A percentile compares a stretch with the other conserved stretches of the same genome.
Conservation (phyloP, 2,888 invertebrate genomes). For the Boloria euphrosyne region DNA sequence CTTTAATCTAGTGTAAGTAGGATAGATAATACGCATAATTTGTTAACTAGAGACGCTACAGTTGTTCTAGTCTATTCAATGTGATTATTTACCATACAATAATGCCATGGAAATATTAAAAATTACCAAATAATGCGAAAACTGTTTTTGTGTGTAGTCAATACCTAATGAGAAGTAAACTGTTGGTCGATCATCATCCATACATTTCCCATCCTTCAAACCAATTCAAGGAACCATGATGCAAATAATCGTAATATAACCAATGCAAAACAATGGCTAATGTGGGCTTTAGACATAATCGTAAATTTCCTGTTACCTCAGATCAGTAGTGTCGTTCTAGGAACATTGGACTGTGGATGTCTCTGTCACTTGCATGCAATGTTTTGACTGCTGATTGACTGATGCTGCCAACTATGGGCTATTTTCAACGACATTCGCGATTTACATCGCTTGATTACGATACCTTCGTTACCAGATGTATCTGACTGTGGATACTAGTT, state of each 20-base stretch:
- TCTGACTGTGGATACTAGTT: not conserved
- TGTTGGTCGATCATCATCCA: not conserved
- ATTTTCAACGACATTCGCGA: constrained; percentile 41
- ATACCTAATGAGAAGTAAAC: not conserved
- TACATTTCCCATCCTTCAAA: constrained; percentile 12
- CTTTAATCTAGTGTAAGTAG: no score
- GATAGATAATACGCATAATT: no score
- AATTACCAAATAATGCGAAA: no score
- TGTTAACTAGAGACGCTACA: no score
- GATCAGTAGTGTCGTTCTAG: constrained; percentile 52
- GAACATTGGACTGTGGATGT: constrained; percentile 51
- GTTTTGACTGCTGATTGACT: constrained; percentile 79
- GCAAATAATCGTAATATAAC: constrained; percentile 18
- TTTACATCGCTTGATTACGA: constrained; percentile 24
- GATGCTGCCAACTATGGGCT: constrained; percentile 57
- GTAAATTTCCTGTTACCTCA: constrained; percentile 43
- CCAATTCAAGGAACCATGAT: constrained; percentile 20
- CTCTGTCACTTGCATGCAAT: constrained; percentile 48
- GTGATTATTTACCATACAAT: no score
- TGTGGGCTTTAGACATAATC: constrained; percentile 36
- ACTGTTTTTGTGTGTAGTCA: no score
- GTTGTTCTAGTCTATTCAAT: no score
- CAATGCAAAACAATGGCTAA: constrained; percentile 36
- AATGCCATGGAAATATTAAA: no score
- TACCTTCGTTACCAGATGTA: constrained; percentile 34